A percentile compares a stretch with the other conserved stretches of the same genome.
Conservation (phyloP, 1,140 invertebrate species). For the Branchinecta lindahli region DNA sequence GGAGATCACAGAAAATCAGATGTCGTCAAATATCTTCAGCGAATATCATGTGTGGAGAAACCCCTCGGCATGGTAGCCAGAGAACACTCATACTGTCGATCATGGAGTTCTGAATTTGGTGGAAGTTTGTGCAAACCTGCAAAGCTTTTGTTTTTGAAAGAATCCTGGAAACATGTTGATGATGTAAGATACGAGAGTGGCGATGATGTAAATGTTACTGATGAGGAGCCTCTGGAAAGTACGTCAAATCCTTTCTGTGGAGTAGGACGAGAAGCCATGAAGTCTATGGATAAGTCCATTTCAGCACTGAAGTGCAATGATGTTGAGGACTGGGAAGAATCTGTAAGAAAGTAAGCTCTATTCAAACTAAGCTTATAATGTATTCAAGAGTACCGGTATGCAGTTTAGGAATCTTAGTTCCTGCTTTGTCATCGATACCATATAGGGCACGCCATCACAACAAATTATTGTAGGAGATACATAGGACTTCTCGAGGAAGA, state of each 20-base stretch:
- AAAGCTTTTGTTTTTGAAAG: conserved; percentile 7
- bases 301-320: neutral
- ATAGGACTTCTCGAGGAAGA: too few species aligned
- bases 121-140: neutral
- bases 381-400: too few species aligned
- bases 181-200: neutral
- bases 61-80: neutral
- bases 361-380: neutral
- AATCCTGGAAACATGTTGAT: neutral
- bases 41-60: neutral
- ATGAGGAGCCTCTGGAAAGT: neutral
- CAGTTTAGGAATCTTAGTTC: too few species aligned
- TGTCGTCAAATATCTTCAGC: neutral
- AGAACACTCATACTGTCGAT: neutral
- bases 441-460: too few species aligned
- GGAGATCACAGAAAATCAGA: neutral
- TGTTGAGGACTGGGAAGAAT: neutral
- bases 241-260: neutral
- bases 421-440: too few species aligned
- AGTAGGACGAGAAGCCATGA: neutral
- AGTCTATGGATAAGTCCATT: neutral
- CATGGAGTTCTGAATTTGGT: neutral
- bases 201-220: neutral
- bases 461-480: too few species aligned
- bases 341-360: conserved; percentile 3